Percentiles rank a stretch among this genome's conserved stretches.
phyloP scores from a whole-genome alignment of 2,888 invertebrate species.

The Galerucella pusilla region DNA sequence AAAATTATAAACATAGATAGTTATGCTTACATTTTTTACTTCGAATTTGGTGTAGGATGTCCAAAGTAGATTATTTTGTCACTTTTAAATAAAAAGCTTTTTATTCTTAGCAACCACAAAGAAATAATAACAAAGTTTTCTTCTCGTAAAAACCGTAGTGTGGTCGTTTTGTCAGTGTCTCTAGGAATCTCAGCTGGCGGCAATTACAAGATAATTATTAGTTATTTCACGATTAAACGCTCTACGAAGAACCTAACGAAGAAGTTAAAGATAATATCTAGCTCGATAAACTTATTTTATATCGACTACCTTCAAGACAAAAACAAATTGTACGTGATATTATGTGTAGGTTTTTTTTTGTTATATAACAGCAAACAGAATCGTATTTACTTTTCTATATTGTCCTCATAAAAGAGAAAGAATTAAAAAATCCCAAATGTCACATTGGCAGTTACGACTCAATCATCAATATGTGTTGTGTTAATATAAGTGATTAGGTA shows the following conservation, averaged over 20 bases:
- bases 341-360: neutral
- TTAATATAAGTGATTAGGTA: too few species aligned
- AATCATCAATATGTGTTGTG: too few species aligned
- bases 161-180: neutral
- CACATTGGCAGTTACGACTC: too few species aligned
- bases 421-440: too few species aligned
- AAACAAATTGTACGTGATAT: conserved; percentile 34
- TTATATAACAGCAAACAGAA: neutral
- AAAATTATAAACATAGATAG: too few species aligned
- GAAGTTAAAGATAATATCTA: conserved; percentile 33
- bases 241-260: conserved; percentile 30
- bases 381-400: neutral
- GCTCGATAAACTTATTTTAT: conserved; percentile 41
- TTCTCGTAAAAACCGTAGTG: neutral
- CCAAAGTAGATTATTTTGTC: too few species aligned
- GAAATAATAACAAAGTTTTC: too few species aligned
- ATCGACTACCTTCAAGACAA: conserved; percentile 7
- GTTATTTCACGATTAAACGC: conserved; percentile 36
- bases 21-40: too few species aligned
- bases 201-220: conserved; percentile 36
- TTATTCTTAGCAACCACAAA: too few species aligned
- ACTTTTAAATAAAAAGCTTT: too few species aligned
- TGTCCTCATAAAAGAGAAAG: too few species aligned
- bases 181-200: conserved; percentile 26
- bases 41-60: too few species aligned